Conservation (phyloP, 2,113 vertebrate genomes). For the Myotis brandtii region DNA sequence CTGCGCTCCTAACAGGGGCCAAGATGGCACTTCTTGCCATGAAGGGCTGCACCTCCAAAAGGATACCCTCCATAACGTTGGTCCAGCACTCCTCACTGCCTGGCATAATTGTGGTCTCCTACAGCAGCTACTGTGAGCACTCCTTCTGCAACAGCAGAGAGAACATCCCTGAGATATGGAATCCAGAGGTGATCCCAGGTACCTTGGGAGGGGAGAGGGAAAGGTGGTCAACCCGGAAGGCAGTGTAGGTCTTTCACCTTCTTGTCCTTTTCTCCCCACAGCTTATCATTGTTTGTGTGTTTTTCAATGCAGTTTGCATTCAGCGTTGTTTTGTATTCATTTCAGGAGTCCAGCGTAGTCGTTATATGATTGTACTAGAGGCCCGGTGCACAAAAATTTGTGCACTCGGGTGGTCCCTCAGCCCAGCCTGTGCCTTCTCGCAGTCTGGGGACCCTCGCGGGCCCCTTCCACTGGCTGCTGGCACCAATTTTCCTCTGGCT, state of each 20-base stretch:
- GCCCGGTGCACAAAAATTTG: too few species aligned
- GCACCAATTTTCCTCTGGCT: too few species aligned
- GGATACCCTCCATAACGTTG: accelerated
- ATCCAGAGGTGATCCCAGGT: not conserved
- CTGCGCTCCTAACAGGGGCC: not conserved
- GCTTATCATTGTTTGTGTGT: too few species aligned
- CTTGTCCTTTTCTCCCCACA: not conserved
- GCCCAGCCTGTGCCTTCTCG: too few species aligned
- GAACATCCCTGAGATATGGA: not conserved
- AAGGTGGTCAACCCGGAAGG: not conserved
- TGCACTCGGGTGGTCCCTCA: too few species aligned
- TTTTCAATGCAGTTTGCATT: not conserved
- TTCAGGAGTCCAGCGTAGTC: not conserved
- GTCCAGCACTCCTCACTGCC: constrained; percentile 26
- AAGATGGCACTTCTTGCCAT: constrained; percentile 26
- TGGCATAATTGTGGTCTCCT: not conserved
- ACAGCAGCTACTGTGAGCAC: constrained; percentile 36
- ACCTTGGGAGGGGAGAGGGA: not conserved
- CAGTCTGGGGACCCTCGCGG: too few species aligned
- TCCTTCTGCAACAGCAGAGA: constrained; percentile 22
- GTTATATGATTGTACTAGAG: not conserved
- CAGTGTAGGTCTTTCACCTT: not conserved
- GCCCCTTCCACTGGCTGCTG: too few species aligned
- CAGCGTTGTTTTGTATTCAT: not conserved
- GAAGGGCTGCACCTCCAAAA: not conserved